Evolutionary conservation across 2,888 invertebrate species (phyloP).

Genomic region (Athalia cordata): DNA sequence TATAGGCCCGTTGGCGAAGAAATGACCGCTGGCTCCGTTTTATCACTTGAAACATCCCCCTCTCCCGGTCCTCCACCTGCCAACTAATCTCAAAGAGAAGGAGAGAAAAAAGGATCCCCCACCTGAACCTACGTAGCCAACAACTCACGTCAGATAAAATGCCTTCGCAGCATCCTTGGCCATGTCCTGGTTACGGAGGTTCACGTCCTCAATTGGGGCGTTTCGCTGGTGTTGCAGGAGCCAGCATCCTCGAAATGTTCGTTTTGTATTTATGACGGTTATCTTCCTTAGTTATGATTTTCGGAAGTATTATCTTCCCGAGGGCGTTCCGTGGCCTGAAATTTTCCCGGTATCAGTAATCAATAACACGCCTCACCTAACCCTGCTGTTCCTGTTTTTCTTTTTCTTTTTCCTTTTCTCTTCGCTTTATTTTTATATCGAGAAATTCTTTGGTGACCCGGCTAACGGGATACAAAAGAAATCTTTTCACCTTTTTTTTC

Average conservation of each 20-base stretch:
- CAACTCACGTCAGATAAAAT: slow-evolving; percentile 49
- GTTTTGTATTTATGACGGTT: slow-evolving; percentile 48
- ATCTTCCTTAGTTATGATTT: slow-evolving; percentile 47
- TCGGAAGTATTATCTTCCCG: slow-evolving; percentile 46
- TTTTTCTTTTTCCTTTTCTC: background rate
- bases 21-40: slow-evolving; percentile 51
- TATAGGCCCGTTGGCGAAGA: slow-evolving; percentile 36
- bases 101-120: background rate
- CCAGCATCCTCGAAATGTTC: slow-evolving; percentile 37
- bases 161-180: slow-evolving; percentile 15
- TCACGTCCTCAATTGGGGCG: slow-evolving; percentile 25
- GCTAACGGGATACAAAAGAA: background rate
- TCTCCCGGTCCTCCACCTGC: slow-evolving; percentile 43
- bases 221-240: slow-evolving; percentile 7
- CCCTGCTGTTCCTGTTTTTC: background rate
- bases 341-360: slow-evolving; percentile 38
- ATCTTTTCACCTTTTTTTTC: background rate
- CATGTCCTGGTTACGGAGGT: background rate
- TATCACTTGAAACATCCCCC: slow-evolving; percentile 54
- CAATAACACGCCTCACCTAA: slow-evolving; percentile 19
- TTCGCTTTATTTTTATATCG: background rate
- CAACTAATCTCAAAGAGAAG: slow-evolving; percentile 47
- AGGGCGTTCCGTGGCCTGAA: slow-evolving; percentile 23
- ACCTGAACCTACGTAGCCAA: slow-evolving; percentile 40
- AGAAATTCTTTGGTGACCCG: slow-evolving; percentile 3